These are phyloP conservation scores for Archips crataeganus DNA, from an alignment of 2,888 invertebrate species.

Conservation along the genomic window DNA sequence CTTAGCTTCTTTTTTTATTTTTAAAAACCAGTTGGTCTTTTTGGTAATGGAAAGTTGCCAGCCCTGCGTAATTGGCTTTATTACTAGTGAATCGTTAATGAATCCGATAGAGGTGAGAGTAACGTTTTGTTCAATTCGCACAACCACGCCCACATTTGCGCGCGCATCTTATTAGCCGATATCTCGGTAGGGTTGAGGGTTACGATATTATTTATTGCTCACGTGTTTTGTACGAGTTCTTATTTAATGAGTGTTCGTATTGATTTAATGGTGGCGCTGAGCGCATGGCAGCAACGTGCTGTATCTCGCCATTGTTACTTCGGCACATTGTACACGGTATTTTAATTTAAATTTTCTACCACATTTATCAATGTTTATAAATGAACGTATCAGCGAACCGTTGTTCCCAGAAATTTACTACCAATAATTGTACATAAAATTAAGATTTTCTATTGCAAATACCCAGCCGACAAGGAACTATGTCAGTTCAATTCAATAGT, in stretches of 20 bases:
- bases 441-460: neutral
- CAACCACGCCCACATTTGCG: conserved; percentile 33
- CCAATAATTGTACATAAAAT: neutral
- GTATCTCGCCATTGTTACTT: neutral
- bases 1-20: conserved; percentile 14
- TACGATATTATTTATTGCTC: conserved; percentile 8
- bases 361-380: neutral
- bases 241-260: conserved; percentile 19
- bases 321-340: neutral
- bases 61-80: conserved; percentile 38
- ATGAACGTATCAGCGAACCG: neutral
- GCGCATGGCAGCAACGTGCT: neutral
- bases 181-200: conserved; percentile 34
- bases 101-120: conserved; percentile 42
- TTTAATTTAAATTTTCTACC: neutral
- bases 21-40: conserved; percentile 22
- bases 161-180: conserved; percentile 39
- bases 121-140: conserved; percentile 45
- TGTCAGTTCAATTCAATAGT: neutral
- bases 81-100: conserved; percentile 34
- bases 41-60: conserved; percentile 27
- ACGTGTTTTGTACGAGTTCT: conserved; percentile 18
- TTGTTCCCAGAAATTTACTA: neutral
- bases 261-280: conserved; percentile 6
- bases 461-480: neutral